Conservation (phyloP, 2,797 vertebrate genomes). For the Cynopterus sphinx region DNA sequence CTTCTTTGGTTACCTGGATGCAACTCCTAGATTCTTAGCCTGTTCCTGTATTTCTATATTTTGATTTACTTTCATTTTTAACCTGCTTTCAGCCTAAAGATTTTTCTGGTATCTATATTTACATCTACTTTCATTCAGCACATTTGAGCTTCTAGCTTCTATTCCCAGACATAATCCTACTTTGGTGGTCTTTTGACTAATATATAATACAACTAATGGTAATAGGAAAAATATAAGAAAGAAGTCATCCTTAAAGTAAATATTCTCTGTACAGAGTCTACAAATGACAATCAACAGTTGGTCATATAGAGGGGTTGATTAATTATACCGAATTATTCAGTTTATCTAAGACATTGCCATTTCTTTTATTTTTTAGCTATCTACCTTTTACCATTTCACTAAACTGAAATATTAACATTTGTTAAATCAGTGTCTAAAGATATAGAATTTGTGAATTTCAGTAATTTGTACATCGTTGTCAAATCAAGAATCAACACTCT, state of each 20-base stretch:
- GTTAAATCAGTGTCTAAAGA: background rate
- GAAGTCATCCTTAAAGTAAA: background rate
- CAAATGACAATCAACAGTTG: background rate
- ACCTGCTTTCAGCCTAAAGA: background rate
- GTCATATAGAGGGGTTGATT: background rate
- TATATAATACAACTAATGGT: background rate
- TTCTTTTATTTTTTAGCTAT: background rate
- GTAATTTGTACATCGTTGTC: background rate
- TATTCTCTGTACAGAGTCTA: background rate
- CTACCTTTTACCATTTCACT: background rate
- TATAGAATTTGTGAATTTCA: background rate
- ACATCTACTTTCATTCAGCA: background rate
- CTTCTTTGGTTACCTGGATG: background rate
- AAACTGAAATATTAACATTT: conserved; percentile 11
- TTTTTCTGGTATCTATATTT: background rate
- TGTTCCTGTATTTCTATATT: background rate
- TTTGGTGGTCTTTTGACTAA: background rate
- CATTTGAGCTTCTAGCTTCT: background rate
- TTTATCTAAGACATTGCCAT: background rate
- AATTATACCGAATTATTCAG: background rate
- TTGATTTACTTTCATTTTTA: conserved; percentile 3
- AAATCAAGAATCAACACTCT: background rate
- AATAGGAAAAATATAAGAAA: background rate
- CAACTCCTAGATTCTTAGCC: background rate
- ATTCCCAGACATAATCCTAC: background rate